Evolutionary conservation across 2,888 invertebrate species (phyloP).

Genomic region (Luperina testacea): DNA sequence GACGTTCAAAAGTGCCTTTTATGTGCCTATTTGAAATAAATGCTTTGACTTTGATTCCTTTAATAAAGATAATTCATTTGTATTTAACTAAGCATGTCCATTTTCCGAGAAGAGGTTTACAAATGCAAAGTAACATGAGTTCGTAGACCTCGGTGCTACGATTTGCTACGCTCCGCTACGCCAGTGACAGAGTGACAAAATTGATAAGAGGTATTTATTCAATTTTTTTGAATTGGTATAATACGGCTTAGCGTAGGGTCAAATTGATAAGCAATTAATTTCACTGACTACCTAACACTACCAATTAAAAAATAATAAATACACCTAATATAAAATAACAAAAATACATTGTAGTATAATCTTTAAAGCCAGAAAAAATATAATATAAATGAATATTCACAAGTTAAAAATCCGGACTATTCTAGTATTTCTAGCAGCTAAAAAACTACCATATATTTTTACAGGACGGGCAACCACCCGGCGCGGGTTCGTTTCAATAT

Average conservation of each 20-base stretch:
- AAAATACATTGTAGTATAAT: background rate
- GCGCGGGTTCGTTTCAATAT: constrained; percentile 48
- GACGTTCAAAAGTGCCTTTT: too few species aligned
- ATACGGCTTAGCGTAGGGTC: background rate
- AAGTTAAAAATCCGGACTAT: background rate
- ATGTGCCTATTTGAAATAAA: too few species aligned
- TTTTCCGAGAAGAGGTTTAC: background rate
- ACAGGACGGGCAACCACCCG: constrained; percentile 12
- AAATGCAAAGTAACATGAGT: background rate
- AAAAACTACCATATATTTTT: constrained; percentile 23
- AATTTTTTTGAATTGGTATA: background rate
- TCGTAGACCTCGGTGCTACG: constrained; percentile 32
- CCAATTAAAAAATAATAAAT: background rate
- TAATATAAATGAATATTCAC: background rate
- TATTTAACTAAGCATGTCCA: background rate
- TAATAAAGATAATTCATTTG: background rate
- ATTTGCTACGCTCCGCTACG: constrained; percentile 21
- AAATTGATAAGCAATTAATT: background rate
- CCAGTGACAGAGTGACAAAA: background rate
- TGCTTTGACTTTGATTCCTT: too few species aligned
- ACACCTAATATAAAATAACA: background rate
- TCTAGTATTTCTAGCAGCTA: background rate
- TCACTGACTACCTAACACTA: background rate
- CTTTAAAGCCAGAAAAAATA: background rate
- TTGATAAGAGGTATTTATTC: background rate